phyloP scores from a whole-genome alignment of 2,113 vertebrate genomes.

The Corvus hawaiiensis region DNA sequence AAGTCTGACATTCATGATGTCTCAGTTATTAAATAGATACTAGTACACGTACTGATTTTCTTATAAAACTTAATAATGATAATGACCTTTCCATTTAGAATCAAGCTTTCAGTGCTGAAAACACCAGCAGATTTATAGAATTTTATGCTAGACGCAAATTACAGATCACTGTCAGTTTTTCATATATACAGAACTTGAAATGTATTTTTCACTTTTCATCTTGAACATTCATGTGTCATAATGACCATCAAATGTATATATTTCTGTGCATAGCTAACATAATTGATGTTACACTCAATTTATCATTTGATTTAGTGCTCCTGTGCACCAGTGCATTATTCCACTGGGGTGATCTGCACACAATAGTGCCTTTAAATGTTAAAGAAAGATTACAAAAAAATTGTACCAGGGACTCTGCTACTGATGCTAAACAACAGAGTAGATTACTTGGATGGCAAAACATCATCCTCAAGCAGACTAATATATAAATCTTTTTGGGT shows the following conservation, averaged over 20 bases:
- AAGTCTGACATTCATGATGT: slow-evolving; percentile 78
- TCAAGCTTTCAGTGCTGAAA: slow-evolving; percentile 66
- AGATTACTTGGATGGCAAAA: not conserved
- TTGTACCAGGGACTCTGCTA: not conserved
- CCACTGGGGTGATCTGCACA: slow-evolving; percentile 42
- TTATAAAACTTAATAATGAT: slow-evolving; percentile 80
- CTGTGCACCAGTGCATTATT: slow-evolving; percentile 61
- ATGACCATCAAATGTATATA: slow-evolving; percentile 68
- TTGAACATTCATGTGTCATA: slow-evolving; percentile 53
- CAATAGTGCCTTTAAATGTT: slow-evolving; percentile 36
- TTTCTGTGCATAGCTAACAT: slow-evolving; percentile 70
- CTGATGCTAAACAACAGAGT: slow-evolving; percentile 46
- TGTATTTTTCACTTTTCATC: slow-evolving; percentile 60
- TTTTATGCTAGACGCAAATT: slow-evolving; percentile 63
- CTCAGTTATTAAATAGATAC: slow-evolving; percentile 78
- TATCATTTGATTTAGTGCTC: slow-evolving; percentile 68
- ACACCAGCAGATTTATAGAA: slow-evolving; percentile 70
- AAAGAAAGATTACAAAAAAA: not conserved
- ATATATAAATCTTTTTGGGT: not conserved
- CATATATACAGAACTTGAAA: slow-evolving; percentile 51
- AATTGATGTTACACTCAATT: slow-evolving; percentile 73
- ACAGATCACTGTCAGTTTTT: slow-evolving; percentile 60
- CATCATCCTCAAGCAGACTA: not conserved
- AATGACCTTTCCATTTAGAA: slow-evolving; percentile 79
- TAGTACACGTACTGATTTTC: slow-evolving; percentile 72